Base-by-base conservation (phyloP, 2,797 vertebrate genomes). In the Bucorvus abyssinicus region DNA sequence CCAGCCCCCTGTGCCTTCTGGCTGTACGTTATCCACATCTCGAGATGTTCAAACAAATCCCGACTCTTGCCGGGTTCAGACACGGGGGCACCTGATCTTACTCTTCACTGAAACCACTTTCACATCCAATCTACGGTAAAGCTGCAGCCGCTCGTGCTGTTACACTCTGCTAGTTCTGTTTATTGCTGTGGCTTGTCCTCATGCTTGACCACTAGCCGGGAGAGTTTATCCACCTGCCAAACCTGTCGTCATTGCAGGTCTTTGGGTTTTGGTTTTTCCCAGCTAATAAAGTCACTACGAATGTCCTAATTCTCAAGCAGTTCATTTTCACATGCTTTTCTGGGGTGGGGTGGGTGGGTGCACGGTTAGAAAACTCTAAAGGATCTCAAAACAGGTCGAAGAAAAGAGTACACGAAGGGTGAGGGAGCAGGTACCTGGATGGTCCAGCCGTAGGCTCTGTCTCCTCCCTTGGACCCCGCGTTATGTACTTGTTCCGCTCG, bases 231-330 rank as follows among this genome's bases (percentile, higher is more conserved):
- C 70, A 22, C 10, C 2, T 22, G n/a, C n/a, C 71, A 79, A 45
- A 40, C 1, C 7, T 21, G 22, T 4, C 1, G 0, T 30, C 34
- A 26, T 34, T 68, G 36, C 13, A 24, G 0, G 8, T 21, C n/a
- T 52, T 44, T 30, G 5, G 2, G 7, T 4, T 50, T 50, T 65
- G 24, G 7, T 77, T 87, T 34, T 38, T 24, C 42, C 36, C 30
- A 92, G 7, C 19, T 15, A 70, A 90, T 5, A 65, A 49, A 47
- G 50, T 59, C 24, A 45, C 14, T 29, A 21, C 26, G 40, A 9
- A 59, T 12, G 38, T 15, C 3, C 32, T 12, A 73, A 47, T 34
- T 68, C 42, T 52, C 45, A 47, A 27, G 63, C 14, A 82, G 24
- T 2, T 14, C 7, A 17, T 63, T 19, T 19, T 52, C 38, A 7